These are phyloP conservation scores for Hipposideros armiger DNA, from an alignment of 2,113 vertebrate genomes.

Conservation along the genomic window DNA sequence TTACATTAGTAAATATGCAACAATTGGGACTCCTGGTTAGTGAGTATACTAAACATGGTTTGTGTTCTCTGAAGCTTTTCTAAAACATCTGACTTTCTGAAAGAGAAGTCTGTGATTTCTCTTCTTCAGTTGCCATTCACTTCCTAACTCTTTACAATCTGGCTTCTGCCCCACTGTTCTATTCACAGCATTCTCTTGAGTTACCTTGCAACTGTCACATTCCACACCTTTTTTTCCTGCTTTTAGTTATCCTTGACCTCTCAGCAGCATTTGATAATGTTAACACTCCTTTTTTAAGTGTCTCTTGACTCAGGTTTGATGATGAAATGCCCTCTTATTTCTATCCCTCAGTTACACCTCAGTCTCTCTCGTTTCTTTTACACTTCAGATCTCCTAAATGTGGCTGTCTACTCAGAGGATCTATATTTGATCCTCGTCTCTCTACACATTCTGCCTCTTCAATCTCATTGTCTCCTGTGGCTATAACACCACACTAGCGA, in stretches of 20 bases:
- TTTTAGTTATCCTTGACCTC: background rate
- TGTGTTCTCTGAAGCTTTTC: background rate
- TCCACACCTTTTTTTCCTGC: background rate
- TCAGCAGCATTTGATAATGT: background rate
- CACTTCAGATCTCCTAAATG: background rate
- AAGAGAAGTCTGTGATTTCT: background rate
- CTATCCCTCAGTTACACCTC: background rate
- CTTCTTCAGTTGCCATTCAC: background rate
- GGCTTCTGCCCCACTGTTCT: background rate
- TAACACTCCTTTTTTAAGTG: background rate
- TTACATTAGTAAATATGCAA: background rate
- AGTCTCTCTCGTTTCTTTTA: background rate
- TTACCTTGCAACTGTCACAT: background rate
- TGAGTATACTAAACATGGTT: background rate
- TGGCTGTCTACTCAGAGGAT: background rate
- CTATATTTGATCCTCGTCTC: background rate
- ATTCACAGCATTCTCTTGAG: background rate
- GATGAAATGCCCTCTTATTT: background rate
- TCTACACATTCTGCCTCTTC: background rate
- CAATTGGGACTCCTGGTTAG: background rate
- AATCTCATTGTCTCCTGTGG: background rate
- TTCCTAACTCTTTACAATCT: background rate
- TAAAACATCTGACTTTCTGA: constrained; percentile 8
- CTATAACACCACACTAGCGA: background rate
- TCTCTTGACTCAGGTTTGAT: background rate